A percentile compares a stretch with the other conserved stretches of the same genome.
These are phyloP conservation scores for Drosophila mojavensis DNA, from an alignment of 1,140 invertebrate species.

Conservation along the genomic window DNA sequence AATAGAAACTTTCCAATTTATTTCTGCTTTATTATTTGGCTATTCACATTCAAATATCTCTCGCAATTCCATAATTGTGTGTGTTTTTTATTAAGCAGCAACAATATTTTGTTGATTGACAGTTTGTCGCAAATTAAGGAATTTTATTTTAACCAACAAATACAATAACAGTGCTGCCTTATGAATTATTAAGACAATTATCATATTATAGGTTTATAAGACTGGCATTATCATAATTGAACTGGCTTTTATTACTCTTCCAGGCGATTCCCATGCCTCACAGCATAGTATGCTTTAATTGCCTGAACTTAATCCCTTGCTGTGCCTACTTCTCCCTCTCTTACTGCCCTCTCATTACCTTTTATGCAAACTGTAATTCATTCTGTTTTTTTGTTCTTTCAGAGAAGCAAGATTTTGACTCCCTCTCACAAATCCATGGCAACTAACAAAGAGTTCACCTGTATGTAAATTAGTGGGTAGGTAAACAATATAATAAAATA, in stretches of 20 bases:
- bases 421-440: not conserved
- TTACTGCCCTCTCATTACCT: too few relatives aligned
- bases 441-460: not conserved
- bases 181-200: too few relatives aligned
- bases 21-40: not conserved
- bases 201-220: too few relatives aligned
- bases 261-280: too few relatives aligned
- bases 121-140: not conserved
- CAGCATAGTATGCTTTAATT: too few relatives aligned
- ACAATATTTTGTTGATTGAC: not conserved
- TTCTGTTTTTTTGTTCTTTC: not conserved
- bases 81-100: not conserved
- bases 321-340: too few relatives aligned
- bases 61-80: not conserved
- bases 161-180: too few relatives aligned
- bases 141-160: too few relatives aligned
- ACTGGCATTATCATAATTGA: too few relatives aligned
- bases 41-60: not conserved
- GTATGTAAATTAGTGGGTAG: not conserved
- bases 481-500: not conserved
- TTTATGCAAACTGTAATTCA: too few relatives aligned
- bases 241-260: too few relatives aligned
- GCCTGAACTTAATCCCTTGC: too few relatives aligned
- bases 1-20: conserved; percentile 1
- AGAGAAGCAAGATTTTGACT: not conserved